Evolutionary conservation across 2,113 vertebrate genomes (phyloP).

Genomic region (Pheucticus melanocephalus): DNA sequence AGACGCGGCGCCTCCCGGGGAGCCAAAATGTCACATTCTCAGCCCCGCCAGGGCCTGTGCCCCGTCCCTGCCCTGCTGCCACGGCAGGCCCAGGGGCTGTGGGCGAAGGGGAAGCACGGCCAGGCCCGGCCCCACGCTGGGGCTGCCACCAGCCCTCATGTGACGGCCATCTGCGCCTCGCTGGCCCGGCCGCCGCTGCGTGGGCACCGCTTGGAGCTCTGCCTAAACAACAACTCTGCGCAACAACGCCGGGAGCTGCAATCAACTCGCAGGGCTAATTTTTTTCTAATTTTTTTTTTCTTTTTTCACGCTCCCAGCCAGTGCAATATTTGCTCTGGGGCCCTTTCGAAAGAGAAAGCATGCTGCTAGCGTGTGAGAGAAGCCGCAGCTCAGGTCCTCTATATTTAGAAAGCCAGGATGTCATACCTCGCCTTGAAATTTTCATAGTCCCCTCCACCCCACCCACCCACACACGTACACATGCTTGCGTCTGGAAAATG

Average conservation of each 20-base stretch:
- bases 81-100: background rate
- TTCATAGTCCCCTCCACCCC: conserved; percentile 12
- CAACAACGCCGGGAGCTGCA: background rate
- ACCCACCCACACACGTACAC: conserved; percentile 29
- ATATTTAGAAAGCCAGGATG: conserved; percentile 42
- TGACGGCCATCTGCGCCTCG: conserved; percentile 59
- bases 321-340: background rate
- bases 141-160: background rate
- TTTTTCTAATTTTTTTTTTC: background rate
- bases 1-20: conserved; percentile 9
- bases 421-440: conserved; percentile 28
- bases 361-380: background rate
- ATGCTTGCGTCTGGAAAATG: conserved; percentile 24
- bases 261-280: background rate
- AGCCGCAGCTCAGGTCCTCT: background rate
- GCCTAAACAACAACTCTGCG: conserved; percentile 38
- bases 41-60: background rate
- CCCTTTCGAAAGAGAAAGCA: background rate
- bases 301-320: background rate
- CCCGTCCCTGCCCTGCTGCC: background rate
- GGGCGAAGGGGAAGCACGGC: background rate
- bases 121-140: background rate
- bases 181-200: background rate
- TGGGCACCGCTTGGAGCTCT: conserved; percentile 61
- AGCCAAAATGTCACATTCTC: conserved; percentile 50